phyloP scores from a whole-genome alignment of 1,140 invertebrate species.

The Drosophila bifasciata region DNA sequence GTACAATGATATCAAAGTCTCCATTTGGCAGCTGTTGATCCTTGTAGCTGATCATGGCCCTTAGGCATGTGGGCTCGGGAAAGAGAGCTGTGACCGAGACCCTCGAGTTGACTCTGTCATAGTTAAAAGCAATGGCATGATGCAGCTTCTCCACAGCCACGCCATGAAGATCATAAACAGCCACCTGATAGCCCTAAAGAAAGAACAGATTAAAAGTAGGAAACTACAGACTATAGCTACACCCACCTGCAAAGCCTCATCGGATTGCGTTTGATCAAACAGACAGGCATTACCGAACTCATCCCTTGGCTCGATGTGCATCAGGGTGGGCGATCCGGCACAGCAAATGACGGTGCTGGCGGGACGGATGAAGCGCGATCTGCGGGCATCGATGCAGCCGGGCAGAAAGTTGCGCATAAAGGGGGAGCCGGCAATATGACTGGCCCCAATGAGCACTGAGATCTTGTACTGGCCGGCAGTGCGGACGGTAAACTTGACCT shows the following conservation, averaged over 20 bases:
- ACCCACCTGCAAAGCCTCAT: conserved; percentile 86
- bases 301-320: conserved; percentile 95
- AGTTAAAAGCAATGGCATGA: conserved; percentile 85
- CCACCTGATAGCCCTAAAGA: conserved; percentile 86
- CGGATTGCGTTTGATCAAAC: conserved; percentile 86
- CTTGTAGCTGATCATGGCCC: conserved; percentile 92
- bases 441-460: conserved; percentile 90
- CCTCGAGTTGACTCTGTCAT: conserved; percentile 86
- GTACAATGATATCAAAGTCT: conserved; percentile 95
- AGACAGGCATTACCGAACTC: conserved; percentile 94
- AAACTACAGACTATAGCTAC: not conserved
- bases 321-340: conserved; percentile 89
- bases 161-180: conserved; percentile 85
- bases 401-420: conserved; percentile 87
- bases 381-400: conserved; percentile 92
- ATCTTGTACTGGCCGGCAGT: conserved; percentile 95
- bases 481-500: conserved; percentile 95
- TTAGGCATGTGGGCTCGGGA: conserved; percentile 89
- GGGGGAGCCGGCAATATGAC: conserved; percentile 87
- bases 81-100: conserved; percentile 85
- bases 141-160: conserved; percentile 85
- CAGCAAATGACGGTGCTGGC: conserved; percentile 94
- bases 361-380: conserved; percentile 93
- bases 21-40: conserved; percentile 93
- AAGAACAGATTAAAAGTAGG: no score